phyloP scores from a whole-genome alignment of 37 sponge, comb jelly and placozoan genomes.

The Geodia barretti region DNA sequence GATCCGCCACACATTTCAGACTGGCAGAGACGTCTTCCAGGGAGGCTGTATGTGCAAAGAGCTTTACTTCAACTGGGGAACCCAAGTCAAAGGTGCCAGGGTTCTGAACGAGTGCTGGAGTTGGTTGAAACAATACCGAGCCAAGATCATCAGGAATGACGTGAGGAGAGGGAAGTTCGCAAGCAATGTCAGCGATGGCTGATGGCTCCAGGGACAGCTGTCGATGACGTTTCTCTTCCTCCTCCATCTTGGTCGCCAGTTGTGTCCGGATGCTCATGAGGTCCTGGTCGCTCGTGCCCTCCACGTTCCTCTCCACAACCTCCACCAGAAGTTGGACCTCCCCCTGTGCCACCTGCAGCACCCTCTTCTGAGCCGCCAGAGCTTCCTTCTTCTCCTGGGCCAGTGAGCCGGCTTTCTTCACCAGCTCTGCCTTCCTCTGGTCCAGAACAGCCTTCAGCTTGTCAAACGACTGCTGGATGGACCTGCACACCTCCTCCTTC shows the following conservation, averaged over 20 bases:
- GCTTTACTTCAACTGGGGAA: no score
- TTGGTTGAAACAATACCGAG: no score
- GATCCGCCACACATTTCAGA: no score
- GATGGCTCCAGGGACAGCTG: no score
- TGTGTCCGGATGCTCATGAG: not conserved
- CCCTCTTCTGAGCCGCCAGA: not conserved
- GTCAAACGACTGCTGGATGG: conserved; percentile 24
- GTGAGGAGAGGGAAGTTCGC: no score
- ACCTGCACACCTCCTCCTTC: not conserved
- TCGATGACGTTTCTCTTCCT: no score
- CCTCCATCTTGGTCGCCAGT: not conserved
- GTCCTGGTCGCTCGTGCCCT: conserved; percentile 14
- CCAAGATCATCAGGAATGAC: no score
- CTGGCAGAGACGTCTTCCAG: no score
- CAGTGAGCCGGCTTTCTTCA: not conserved
- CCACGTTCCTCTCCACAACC: not conserved
- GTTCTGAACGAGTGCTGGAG: no score
- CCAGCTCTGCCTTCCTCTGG: conserved; percentile 12
- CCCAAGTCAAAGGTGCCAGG: no score
- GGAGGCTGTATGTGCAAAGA: no score
- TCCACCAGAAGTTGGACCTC: conserved; percentile 1
- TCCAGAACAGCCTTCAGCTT: conserved; percentile 11
- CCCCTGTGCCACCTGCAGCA: not conserved
- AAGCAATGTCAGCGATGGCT: no score
- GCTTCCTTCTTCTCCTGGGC: not conserved